Conservation (phyloP, 2,888 invertebrate species). For the Folsomia manolachei region DNA sequence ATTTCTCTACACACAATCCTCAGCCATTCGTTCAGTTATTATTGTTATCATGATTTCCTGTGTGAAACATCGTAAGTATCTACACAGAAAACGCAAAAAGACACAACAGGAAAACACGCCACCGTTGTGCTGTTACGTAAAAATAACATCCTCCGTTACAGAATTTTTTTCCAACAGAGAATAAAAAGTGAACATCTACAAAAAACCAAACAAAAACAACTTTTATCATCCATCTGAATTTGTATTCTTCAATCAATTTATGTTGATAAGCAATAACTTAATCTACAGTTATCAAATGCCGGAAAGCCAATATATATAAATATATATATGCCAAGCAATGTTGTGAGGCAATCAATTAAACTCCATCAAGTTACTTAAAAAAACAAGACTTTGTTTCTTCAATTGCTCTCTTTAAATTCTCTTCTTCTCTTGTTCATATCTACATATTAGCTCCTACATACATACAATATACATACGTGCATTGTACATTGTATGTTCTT, state of each 20-base stretch:
- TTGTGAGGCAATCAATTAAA: slow-evolving; percentile 19
- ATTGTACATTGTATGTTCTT: no score
- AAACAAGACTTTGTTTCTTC: slow-evolving; percentile 8
- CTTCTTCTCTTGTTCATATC: slow-evolving; percentile 13
- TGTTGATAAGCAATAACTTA: background rate
- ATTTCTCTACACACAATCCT: slow-evolving; percentile 21
- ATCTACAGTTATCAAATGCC: slow-evolving; percentile 1
- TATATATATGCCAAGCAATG: slow-evolving; percentile 15
- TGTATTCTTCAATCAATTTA: slow-evolving; percentile 2
- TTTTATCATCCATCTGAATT: slow-evolving; percentile 18
- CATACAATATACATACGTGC: no score
- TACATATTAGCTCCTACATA: slow-evolving; percentile 4
- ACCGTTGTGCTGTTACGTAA: background rate
- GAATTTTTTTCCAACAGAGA: slow-evolving; percentile 15
- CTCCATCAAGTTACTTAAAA: slow-evolving; percentile 20
- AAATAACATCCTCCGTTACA: background rate
- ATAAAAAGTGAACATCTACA: slow-evolving; percentile 20
- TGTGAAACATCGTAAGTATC: background rate
- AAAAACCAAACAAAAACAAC: background rate
- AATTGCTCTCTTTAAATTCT: background rate
- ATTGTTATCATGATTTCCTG: slow-evolving; percentile 10
- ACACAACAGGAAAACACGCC: no score
- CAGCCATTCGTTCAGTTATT: slow-evolving; percentile 18
- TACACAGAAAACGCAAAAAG: no score
- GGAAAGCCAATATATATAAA: slow-evolving; percentile 3